phyloP scores from a whole-genome alignment of 2,888 invertebrate species.

The Acleris sparsana region DNA sequence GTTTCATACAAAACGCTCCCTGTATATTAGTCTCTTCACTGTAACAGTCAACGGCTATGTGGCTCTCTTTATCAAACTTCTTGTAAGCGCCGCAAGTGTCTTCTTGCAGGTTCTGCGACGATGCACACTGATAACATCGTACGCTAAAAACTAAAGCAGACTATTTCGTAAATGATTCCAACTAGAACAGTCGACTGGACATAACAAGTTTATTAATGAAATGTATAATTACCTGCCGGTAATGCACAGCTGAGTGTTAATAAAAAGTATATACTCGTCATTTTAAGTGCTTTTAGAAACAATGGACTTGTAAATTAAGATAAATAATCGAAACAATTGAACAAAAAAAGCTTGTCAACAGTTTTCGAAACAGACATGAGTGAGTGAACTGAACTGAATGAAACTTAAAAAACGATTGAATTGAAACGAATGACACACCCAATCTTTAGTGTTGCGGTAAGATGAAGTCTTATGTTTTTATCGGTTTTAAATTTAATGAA shows the following conservation, averaged over 20 bases:
- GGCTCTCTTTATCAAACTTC: constrained; percentile 91
- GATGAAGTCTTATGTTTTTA: not conserved
- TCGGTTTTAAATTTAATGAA: not conserved
- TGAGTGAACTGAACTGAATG: constrained; percentile 20
- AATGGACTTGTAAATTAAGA: constrained; percentile 21
- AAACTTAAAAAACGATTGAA: constrained; percentile 12
- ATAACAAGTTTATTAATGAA: constrained; percentile 22
- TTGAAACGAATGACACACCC: constrained; percentile 24
- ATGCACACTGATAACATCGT: constrained; percentile 97
- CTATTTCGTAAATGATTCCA: not conserved
- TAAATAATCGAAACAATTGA: not conserved
- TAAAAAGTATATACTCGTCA: constrained; percentile 39
- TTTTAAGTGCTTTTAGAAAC: constrained; percentile 33
- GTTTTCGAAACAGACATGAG: constrained; percentile 26
- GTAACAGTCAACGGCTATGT: constrained; percentile 96
- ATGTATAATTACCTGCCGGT: constrained; percentile 44
- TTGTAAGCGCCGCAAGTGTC: constrained; percentile 96
- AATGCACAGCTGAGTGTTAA: constrained; percentile 42
- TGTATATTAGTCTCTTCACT: constrained; percentile 97
- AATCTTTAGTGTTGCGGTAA: constrained; percentile 16
- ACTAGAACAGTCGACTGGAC: not conserved
- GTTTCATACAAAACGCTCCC: constrained; percentile 98
- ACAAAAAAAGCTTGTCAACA: constrained; percentile 24
- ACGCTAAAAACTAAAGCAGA: constrained; percentile 85
- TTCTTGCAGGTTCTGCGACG: constrained; percentile 89